Percentiles rank a stretch among this genome's conserved stretches.
Conservation (phyloP, 2,797 vertebrate genomes). For the Sebastes hopkinsi region DNA sequence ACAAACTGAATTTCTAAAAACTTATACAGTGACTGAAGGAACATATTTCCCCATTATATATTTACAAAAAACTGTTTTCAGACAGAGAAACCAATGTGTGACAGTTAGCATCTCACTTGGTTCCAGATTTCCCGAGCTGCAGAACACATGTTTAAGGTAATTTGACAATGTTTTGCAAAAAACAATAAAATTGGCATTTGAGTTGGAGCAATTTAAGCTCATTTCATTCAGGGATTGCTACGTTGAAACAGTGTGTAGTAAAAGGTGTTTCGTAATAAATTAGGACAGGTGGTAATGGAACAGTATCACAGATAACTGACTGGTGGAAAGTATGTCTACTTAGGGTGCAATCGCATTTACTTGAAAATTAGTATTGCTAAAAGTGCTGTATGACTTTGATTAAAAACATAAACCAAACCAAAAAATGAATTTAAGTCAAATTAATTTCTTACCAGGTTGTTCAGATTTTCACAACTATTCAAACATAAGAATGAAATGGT, state of each 20-base stretch:
- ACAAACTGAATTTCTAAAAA: neutral
- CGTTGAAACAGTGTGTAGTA: neutral
- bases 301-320: neutral
- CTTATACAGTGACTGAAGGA: neutral
- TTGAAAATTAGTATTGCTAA: neutral
- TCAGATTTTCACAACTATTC: neutral
- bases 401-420: neutral
- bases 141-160: neutral
- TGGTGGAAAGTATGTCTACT: neutral
- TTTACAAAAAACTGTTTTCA: neutral
- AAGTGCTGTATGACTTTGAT: neutral
- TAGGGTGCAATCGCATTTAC: neutral
- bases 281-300: neutral
- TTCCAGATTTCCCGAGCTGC: rapidly evolving
- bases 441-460: neutral
- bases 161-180: neutral
- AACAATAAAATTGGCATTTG: neutral
- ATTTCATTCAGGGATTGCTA: neutral
- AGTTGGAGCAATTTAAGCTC: neutral
- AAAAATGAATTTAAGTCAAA: neutral
- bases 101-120: neutral
- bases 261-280: neutral
- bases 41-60: neutral
- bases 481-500: neutral
- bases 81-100: neutral